Base-by-base conservation (phyloP, 2,113 vertebrate species). In the Fulica atra region DNA sequence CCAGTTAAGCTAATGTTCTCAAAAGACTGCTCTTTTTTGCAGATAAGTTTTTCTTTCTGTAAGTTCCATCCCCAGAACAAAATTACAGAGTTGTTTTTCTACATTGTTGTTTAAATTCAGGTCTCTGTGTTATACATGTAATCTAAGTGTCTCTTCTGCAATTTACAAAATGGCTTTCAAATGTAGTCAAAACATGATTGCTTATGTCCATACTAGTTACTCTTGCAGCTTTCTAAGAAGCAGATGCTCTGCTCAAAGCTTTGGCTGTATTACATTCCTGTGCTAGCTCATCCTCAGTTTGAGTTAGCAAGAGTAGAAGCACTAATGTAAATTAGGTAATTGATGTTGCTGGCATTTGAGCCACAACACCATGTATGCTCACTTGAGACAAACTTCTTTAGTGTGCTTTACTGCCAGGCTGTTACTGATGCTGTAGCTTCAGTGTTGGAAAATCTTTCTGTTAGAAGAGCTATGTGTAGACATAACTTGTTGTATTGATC, bases 131-230 rank as follows among this genome's bases (percentile, higher is more conserved):
- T 65, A 63, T 31, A 18, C 25, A 35, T 44, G 17, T 13, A 24
- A 3, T 54, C 29, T 44, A 70, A 82, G 7, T 72, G 36, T 54
- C n/a, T 91, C 65, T 59, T 80, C 66, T 81, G 17, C 10, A 15
- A 5, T 81, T 91, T 79, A 48, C 81, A 53, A 81, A 91, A 44
- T n/a, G 26, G 10, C 35, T 92, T 79, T 86, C 46, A 81, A 64
- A 53, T 36, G 11, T 59, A 70, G 40, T 78, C 89, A 81, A 74
- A 84, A 84, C 40, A 46, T 35, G 25, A 50, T 66, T 69, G 61
- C 24, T 79, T 82, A 33, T 69, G 59, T 92, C 66, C 26, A 3
- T 42, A 15, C 15, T 72, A 7, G 3, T 71, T 91, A 50, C 46
- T 76, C 50, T 59, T 82, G 63, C n/a, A 46, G 42, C 33, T 82